Conservation (phyloP, 2,113 vertebrate genomes). For the Varanus salvator region DNA sequence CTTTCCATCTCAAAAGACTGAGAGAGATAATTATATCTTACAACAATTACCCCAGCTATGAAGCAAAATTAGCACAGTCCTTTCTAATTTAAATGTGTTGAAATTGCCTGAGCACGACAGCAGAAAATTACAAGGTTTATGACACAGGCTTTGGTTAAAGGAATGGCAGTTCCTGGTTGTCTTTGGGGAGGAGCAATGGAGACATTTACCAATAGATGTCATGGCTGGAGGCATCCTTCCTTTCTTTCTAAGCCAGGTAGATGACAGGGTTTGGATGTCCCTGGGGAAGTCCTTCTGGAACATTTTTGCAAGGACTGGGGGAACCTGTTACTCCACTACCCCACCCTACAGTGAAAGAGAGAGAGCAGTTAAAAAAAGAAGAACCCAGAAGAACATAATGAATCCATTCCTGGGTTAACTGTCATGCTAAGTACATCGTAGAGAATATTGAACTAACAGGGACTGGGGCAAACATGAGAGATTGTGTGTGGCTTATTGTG, state of each 20-base stretch:
- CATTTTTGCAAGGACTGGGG: background rate
- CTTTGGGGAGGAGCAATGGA: slow-evolving; percentile 69
- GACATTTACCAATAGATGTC: slow-evolving; percentile 69
- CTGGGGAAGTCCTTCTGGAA: background rate
- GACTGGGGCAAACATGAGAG: too few species aligned
- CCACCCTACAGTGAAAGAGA: background rate
- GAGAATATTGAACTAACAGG: background rate
- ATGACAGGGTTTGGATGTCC: background rate
- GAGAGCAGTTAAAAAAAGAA: too few species aligned
- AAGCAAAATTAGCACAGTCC: slow-evolving; percentile 86
- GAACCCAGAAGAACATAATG: background rate
- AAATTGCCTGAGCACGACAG: slow-evolving; percentile 83
- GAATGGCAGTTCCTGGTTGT: slow-evolving; percentile 72
- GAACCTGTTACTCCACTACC: background rate
- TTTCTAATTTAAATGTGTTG: slow-evolving; percentile 86
- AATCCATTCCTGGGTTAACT: background rate
- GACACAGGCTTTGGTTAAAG: slow-evolving; percentile 78
- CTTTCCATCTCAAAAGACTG: slow-evolving; percentile 54
- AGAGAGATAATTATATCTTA: slow-evolving; percentile 83
- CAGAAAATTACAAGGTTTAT: slow-evolving; percentile 84
- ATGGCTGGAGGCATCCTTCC: background rate
- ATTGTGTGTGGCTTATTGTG: too few species aligned
- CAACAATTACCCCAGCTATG: slow-evolving; percentile 81
- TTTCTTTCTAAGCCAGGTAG: background rate
- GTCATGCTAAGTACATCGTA: background rate